These are phyloP conservation scores for Vespertilio murinus DNA, from an alignment of 2,797 vertebrate species.

Conservation along the genomic window DNA sequence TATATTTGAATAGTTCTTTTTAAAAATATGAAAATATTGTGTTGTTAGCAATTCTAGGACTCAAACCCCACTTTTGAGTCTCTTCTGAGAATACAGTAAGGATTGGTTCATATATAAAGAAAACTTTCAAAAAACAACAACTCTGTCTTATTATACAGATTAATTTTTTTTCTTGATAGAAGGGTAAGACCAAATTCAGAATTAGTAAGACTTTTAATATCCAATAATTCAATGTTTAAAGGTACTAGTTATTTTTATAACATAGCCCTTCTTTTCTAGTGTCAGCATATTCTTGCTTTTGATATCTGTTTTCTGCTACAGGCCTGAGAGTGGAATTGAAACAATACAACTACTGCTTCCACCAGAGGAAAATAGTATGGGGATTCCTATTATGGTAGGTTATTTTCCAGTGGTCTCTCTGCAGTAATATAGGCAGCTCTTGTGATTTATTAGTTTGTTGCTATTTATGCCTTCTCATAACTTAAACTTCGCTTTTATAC, in stretches of 20 bases:
- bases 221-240: slow-evolving; percentile 24
- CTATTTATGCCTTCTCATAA: slow-evolving; percentile 12
- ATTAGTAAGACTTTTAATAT: slow-evolving; percentile 49
- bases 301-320: slow-evolving; percentile 65
- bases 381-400: slow-evolving; percentile 57
- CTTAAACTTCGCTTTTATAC: slow-evolving; percentile 4
- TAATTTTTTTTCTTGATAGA: slow-evolving; percentile 32
- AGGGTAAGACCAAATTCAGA: slow-evolving; percentile 36
- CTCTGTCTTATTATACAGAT: not conserved
- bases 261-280: slow-evolving; percentile 43
- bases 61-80: not conserved
- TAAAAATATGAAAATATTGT: not conserved
- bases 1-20: slow-evolving; percentile 20
- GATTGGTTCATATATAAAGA: slow-evolving; percentile 36
- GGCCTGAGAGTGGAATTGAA: slow-evolving; percentile 65
- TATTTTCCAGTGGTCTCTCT: slow-evolving; percentile 51
- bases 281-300: slow-evolving; percentile 59
- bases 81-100: not conserved
- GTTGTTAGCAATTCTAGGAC: not conserved
- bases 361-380: slow-evolving; percentile 64
- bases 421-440: slow-evolving; percentile 26
- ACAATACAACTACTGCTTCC: slow-evolving; percentile 60
- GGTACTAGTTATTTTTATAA: slow-evolving; percentile 9
- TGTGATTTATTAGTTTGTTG: slow-evolving; percentile 34
- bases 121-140: not conserved